These are phyloP conservation scores for Pitangus sulphuratus DNA, from an alignment of 2,797 vertebrate genomes.

Conservation along the genomic window DNA sequence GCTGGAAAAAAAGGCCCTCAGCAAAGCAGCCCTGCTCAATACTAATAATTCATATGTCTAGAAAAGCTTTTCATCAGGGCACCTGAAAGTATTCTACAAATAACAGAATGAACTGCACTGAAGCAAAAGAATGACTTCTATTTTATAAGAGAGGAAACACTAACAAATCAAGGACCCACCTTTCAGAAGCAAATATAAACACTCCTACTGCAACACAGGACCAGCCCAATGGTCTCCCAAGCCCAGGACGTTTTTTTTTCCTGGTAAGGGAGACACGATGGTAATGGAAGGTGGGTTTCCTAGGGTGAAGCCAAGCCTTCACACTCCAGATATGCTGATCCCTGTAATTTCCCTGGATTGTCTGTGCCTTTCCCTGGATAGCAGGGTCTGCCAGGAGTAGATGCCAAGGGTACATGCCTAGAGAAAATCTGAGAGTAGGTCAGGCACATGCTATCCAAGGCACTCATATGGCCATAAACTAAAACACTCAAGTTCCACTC, in stretches of 20 bases:
- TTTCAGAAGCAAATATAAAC: neutral
- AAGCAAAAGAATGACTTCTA: neutral
- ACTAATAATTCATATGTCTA: neutral
- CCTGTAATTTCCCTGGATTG: neutral
- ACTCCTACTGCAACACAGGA: neutral
- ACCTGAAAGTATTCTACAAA: neutral
- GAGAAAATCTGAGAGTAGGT: neutral
- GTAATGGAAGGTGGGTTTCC: neutral
- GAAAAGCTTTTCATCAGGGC: neutral
- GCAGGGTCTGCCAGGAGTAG: neutral
- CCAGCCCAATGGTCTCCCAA: neutral
- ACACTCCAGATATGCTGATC: neutral
- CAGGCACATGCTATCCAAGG: neutral
- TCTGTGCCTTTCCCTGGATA: neutral
- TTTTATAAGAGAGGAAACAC: neutral
- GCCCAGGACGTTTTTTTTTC: neutral
- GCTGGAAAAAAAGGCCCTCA: neutral
- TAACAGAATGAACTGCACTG: neutral
- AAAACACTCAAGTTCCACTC: neutral
- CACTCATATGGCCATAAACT: neutral
- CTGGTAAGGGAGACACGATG: accelerated
- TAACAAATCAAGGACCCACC: neutral
- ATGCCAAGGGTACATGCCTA: neutral
- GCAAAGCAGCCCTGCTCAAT: neutral
- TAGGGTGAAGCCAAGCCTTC: neutral